These are phyloP conservation scores for Lepilemur septentrionalis DNA, from an alignment of 2,797 vertebrate species.

Conservation along the genomic window DNA sequence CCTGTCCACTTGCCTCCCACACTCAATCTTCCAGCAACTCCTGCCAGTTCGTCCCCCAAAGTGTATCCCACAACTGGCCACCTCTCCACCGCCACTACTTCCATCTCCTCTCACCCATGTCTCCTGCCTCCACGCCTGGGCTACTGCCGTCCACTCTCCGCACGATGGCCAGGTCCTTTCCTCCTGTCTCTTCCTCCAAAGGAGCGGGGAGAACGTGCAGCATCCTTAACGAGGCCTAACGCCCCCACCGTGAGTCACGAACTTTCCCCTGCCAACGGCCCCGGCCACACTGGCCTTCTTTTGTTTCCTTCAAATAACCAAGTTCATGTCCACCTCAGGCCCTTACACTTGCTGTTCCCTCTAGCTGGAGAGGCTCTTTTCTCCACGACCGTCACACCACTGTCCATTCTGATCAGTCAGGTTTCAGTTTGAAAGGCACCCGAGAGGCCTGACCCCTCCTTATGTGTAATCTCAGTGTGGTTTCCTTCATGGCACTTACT, in stretches of 20 bases:
- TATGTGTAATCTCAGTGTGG: background rate
- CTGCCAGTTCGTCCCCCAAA: background rate
- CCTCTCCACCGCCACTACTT: background rate
- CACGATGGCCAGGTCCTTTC: background rate
- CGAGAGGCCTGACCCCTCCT: background rate
- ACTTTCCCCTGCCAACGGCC: background rate
- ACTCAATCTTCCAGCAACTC: background rate
- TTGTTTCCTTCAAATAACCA: background rate
- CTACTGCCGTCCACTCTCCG: background rate
- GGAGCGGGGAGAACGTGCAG: accelerated
- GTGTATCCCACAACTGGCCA: background rate
- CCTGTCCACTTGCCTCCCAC: too few relatives aligned
- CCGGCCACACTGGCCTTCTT: background rate
- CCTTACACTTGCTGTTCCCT: background rate
- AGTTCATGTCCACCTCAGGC: background rate
- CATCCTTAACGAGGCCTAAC: background rate
- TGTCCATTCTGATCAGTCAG: too few relatives aligned
- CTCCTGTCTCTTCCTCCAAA: background rate
- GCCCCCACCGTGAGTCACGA: background rate
- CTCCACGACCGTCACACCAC: accelerated
- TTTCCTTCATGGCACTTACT: background rate
- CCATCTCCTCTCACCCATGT: background rate
- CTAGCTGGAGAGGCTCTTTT: background rate
- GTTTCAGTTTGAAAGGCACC: background rate
- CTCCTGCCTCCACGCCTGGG: background rate